Base-by-base conservation (phyloP, 2,113 vertebrate genomes). In the Podarcis cretensis region DNA sequence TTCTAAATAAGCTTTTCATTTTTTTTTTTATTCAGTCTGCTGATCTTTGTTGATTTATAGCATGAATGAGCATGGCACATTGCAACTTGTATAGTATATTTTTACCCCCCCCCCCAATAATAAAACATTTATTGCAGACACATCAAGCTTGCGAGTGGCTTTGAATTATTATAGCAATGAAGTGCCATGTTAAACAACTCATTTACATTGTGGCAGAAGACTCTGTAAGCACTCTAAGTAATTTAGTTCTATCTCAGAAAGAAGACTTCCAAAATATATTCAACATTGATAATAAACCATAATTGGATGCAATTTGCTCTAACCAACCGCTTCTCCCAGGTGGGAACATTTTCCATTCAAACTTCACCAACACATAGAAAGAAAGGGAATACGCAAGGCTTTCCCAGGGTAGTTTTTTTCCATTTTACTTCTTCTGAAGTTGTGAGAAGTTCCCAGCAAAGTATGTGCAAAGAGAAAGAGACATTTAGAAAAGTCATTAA, bases 1-100 rank as follows among this genome's bases (percentile, higher is more conserved):
- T 96, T 95, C 96, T 97, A 97, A 97, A 97, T 96, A 97, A 97
- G 97, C 96, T 97, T 97, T 96, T 97, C 97, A 97, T 97, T 97
- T 96, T 96, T 96, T 35, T 96, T 54, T 95, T 96, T 96, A 94
- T 97, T 97, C 96, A 96, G 95, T 95, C 96, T 95, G 95, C 95
- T 97, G 97, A 97, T 97, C 96, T 97, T 96, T 96, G 97, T 96
- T 97, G 97, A 97, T 97, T 97, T 97, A 97, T 96, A 96, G 96
- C 96, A 95, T 97, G 96, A 97, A 96, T 96, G 94, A 96, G 95
- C 96, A 95, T 95, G 95, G 95, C 94, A 96, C 95, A 90, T 85
- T 92, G 96, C 92, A 96, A 96, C 96, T 96, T 95, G 95, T 95
- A 96, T 90, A 96, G 96, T 94, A 89, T 96, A 95, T 96, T 97